Conservation (phyloP, 2,113 vertebrate genomes). For the Okapia johnstoni region DNA sequence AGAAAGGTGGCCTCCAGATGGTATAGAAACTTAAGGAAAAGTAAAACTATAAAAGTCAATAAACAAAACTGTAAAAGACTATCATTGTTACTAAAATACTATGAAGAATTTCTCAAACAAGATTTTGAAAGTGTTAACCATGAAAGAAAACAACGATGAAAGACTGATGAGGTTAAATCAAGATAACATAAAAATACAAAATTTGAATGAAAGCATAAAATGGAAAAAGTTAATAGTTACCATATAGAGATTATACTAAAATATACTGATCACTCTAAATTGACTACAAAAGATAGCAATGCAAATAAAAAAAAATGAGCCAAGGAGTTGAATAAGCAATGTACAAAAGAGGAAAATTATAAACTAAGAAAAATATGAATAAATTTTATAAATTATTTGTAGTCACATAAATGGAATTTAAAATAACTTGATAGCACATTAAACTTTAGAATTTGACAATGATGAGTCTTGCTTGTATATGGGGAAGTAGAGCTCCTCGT, state of each 20-base stretch:
- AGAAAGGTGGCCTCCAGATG: slow-evolving; percentile 3
- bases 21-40: slow-evolving; percentile 33
- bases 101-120: background rate
- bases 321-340: background rate
- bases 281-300: background rate
- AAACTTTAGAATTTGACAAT: background rate
- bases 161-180: background rate
- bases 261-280: background rate
- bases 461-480: background rate
- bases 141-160: background rate
- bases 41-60: background rate
- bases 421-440: background rate
- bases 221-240: background rate
- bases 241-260: background rate
- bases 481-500: accelerated
- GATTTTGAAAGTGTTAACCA: background rate
- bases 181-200: background rate
- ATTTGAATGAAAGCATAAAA: background rate
- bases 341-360: background rate
- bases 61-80: slow-evolving; percentile 11
- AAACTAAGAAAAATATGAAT: background rate
- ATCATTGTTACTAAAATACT: background rate
- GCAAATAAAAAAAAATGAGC: background rate
- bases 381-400: background rate
- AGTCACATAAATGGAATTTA: background rate